These are phyloP conservation scores for Myotis findleyi DNA, from an alignment of 2,797 vertebrate species.

Conservation along the genomic window DNA sequence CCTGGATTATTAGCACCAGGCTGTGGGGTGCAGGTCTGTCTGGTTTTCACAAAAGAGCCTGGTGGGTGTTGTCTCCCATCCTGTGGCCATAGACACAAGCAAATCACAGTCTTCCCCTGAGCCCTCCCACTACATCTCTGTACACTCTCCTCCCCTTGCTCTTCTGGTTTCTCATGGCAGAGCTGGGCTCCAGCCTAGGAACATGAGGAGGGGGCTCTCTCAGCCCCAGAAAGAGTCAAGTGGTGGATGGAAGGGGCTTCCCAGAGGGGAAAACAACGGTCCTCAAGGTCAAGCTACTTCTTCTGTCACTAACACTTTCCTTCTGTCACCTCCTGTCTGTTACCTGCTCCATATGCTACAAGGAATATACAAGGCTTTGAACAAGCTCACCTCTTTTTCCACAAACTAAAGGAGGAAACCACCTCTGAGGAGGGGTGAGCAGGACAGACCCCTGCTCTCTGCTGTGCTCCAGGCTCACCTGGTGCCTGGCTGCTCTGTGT, in stretches of 20 bases:
- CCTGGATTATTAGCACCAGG: not conserved
- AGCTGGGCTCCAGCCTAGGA: not conserved
- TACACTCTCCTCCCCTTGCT: not conserved
- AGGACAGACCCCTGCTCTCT: not conserved
- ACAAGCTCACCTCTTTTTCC: not conserved
- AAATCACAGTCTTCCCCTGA: not conserved
- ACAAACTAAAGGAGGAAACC: not conserved
- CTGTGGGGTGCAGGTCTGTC: not conserved
- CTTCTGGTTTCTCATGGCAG: not conserved
- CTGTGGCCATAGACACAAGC: not conserved
- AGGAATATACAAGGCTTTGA: not conserved
- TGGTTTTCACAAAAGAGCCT: not conserved
- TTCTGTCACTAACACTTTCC: not conserved
- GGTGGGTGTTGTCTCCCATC: not conserved
- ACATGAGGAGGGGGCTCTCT: not conserved
- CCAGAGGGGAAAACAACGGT: no score
- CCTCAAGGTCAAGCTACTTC: not conserved
- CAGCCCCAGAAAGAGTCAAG: not conserved
- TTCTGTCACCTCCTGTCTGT: not conserved
- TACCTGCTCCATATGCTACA: not conserved
- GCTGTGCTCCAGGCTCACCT: not conserved
- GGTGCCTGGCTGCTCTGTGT: not conserved
- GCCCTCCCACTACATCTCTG: not conserved
- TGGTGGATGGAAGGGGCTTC: not conserved
- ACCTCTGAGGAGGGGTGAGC: not conserved